Evolutionary conservation across 2,113 vertebrate genomes (phyloP).

Genomic region (Pardalotus punctatus): DNA sequence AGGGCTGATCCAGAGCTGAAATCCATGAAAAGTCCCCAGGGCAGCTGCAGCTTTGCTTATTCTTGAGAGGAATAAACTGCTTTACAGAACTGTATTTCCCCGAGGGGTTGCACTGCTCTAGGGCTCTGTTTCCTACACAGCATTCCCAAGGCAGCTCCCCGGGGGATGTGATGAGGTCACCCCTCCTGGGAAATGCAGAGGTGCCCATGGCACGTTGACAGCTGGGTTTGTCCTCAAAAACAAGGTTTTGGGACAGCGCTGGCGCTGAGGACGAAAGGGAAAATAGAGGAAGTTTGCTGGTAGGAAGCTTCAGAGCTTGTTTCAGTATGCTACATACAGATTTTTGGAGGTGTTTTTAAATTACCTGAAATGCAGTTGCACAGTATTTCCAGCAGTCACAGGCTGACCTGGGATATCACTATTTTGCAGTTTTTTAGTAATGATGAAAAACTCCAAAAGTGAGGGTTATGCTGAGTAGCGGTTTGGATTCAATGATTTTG

Average conservation of each 20-base stretch:
- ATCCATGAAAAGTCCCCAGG: neutral
- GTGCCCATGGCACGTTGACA: accelerated
- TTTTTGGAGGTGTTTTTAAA: neutral
- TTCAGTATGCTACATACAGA: neutral
- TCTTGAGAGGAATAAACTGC: neutral
- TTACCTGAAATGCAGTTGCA: neutral
- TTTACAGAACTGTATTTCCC: neutral
- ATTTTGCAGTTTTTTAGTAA: neutral
- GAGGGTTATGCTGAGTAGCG: neutral
- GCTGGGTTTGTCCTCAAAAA: neutral
- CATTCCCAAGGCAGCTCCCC: neutral
- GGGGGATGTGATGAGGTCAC: neutral
- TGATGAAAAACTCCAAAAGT: neutral
- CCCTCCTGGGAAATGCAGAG: neutral
- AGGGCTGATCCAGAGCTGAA: neutral
- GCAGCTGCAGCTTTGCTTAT: neutral
- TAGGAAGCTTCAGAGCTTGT: neutral
- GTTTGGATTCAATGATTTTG: neutral
- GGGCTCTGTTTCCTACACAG: neutral
- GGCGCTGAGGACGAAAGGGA: accelerated
- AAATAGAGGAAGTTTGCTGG: neutral
- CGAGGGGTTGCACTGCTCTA: neutral
- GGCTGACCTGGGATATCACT: neutral
- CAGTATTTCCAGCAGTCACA: neutral
- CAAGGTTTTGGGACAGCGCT: neutral